Conservation (phyloP, 2,888 invertebrate genomes). For the Agrotis puta region DNA sequence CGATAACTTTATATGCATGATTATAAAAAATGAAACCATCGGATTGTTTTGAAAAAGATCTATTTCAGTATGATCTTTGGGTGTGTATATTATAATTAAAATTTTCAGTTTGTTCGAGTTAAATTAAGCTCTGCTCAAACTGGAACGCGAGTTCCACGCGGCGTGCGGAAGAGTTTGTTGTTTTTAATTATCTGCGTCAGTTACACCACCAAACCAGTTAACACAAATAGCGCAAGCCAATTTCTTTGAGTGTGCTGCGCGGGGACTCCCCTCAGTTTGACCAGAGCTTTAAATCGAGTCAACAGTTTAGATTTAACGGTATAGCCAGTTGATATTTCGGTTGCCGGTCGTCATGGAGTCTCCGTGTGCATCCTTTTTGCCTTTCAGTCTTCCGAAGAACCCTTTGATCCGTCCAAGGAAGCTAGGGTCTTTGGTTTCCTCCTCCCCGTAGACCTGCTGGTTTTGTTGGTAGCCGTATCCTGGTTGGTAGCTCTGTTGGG, state of each 20-base stretch:
- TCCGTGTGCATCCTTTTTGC: conserved; percentile 71
- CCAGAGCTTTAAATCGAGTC: conserved; percentile 11
- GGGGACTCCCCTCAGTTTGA: conserved; percentile 11
- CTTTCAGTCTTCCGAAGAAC: conserved; percentile 74
- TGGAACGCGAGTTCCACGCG: neutral
- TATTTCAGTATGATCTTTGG: conserved; percentile 43
- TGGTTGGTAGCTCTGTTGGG: conserved; percentile 32
- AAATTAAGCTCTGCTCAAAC: conserved; percentile 27
- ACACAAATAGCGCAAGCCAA: neutral
- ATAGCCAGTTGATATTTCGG: conserved; percentile 20
- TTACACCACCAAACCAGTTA: conserved; percentile 6
- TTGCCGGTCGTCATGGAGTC: conserved; percentile 70
- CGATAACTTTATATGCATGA: conserved; percentile 22
- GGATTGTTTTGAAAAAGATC: conserved; percentile 33
- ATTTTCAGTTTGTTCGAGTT: conserved; percentile 13
- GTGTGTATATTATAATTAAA: conserved; percentile 45
- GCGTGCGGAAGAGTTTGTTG: neutral
- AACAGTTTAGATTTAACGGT: conserved; percentile 16
- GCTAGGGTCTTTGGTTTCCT: conserved; percentile 67
- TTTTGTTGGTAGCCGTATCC: neutral
- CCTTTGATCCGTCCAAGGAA: conserved; percentile 80
- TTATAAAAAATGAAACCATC: conserved; percentile 58
- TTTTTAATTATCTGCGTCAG: neutral
- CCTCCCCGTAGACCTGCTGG: conserved; percentile 46
- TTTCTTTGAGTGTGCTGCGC: neutral